Base-by-base conservation (phyloP, 2,113 vertebrate species). In the Lagenorhynchus albirostris region DNA sequence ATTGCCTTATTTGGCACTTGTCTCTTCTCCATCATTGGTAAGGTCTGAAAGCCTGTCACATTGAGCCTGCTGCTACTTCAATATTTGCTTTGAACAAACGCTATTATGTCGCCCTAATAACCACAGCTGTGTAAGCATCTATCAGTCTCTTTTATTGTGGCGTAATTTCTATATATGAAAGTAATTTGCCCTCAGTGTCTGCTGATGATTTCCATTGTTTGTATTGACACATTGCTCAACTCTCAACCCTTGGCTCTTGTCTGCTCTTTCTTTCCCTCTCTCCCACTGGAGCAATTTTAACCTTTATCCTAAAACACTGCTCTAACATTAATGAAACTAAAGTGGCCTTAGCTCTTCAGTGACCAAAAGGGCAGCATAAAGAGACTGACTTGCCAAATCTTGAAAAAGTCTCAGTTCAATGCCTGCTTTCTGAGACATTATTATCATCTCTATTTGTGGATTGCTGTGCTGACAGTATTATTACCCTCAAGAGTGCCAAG, bases 141-240 rank as follows among this genome's bases (percentile, higher is more conserved):
- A 95, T 97, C n/a, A 29, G n/a, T 97, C 87, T 98, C 90, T 96
- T 96, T 96, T 94, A 97, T 85, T 87, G 41, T 83, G 25, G 41
- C 77, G 26, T 97, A 92, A 97, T 97, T 97, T 94, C 92, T 98
- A 80, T 94, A 81, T 92, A 89, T 79, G 71, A 97, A 96, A 93
- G 95, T 79, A 92, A 96, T 97, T 96, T 92, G 33, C 77, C 82
- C n/a, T 89, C 12, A 8, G 60, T 74, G 67, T 96, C 84, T 95
- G 71, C 62, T 94, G 90, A 68, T 79, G 81, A 95, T 90, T 96
- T 92, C 74, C 55, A 74, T 95, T 89, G 92, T 83, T 94, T 83
- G 85, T 38, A 33, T 26, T 83, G 71, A 95, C 83, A 89, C 84
- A 86, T 85, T 74, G 36, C 29, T 96, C 76, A 70, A 81, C 67